These are phyloP conservation scores for Sarcophaga peregrina DNA, from an alignment of 1,140 invertebrate genomes.

Conservation along the genomic window DNA sequence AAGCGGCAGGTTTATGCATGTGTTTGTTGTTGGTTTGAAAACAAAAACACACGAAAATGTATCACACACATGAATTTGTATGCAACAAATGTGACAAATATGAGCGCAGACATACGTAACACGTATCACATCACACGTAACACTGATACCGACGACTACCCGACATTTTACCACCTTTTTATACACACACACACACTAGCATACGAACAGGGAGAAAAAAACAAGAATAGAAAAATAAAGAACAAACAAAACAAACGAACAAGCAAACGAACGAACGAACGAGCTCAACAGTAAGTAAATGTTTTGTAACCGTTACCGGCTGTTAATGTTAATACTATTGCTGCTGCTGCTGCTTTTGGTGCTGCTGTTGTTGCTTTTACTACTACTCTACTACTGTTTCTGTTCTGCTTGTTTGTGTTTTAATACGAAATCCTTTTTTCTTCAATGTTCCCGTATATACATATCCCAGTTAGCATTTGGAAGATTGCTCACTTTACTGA, in stretches of 20 bases:
- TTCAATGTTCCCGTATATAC: no score
- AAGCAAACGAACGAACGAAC: not conserved
- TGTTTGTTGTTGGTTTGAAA: not conserved
- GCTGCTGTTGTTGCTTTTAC: not conserved
- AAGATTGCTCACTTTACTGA: no score
- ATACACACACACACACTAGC: not conserved
- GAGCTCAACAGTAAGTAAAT: constrained; percentile 9
- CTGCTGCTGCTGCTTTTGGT: not conserved
- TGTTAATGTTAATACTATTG: not conserved
- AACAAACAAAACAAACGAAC: not conserved
- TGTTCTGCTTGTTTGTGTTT: no score
- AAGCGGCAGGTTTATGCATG: no score
- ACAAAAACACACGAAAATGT: not conserved
- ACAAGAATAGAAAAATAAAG: no score
- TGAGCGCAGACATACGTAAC: not conserved
- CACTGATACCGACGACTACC: not conserved
- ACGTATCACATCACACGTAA: not conserved
- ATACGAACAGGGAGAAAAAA: no score
- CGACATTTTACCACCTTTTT: not conserved
- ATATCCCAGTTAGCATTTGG: no score
- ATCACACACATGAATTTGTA: not conserved
- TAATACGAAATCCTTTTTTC: no score
- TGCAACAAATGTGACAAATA: constrained; percentile 21
- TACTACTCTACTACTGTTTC: not conserved
- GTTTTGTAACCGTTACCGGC: constrained; percentile 19